Base-by-base conservation (phyloP, 2,797 vertebrate species). In the Somateria mollissima region DNA sequence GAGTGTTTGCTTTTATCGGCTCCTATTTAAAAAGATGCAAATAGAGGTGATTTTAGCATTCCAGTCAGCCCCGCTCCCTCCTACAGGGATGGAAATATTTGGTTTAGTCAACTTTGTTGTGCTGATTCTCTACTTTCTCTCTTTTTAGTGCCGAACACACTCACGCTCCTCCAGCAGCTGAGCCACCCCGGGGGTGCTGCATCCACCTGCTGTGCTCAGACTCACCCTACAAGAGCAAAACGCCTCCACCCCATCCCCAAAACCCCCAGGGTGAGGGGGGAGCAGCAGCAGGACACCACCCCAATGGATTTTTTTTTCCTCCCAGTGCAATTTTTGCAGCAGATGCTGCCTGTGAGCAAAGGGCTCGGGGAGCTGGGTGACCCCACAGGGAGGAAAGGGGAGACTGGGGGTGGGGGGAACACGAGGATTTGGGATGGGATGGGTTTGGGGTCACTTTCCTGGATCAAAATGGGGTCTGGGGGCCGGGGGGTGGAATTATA, bases 1-100 rank as follows among this genome's bases (percentile, higher is more conserved):
- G 89, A 93, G 70, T 97, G 91, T 97, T 97, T 97, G 96, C 94
- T 96, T 97, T 97, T 91, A 96, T 95, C 90, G 30, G 81, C 56
- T 73, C 61, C 92, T 91, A 74, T 94, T 96, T 87, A 89, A 96
- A 97, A 96, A 88, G 73, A 97, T 97, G 96, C 95, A 97, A 95
- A 97, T 95, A 64, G 66, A 72, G 83, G 83, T 36, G 34, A 15
- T 82, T 95, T 97, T 95, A 94, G 87, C 95, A 96, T 95, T 96
- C 95, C 94, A 92, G 66, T 84, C 91, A 97, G 91, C 91, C 94
- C 28, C 8, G 76, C 86, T 80, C 78, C 90, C 87, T 97, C 94
- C 95, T 85, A 32, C 92, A 80, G 94, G 85, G 89, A 54, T 90
- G 87, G 92, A 83, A 90, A 82, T 85, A 81, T 88, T 97, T 87